These are phyloP conservation scores for Lepidochrysops patricia DNA, from an alignment of 2,888 invertebrate species.

Conservation along the genomic window DNA sequence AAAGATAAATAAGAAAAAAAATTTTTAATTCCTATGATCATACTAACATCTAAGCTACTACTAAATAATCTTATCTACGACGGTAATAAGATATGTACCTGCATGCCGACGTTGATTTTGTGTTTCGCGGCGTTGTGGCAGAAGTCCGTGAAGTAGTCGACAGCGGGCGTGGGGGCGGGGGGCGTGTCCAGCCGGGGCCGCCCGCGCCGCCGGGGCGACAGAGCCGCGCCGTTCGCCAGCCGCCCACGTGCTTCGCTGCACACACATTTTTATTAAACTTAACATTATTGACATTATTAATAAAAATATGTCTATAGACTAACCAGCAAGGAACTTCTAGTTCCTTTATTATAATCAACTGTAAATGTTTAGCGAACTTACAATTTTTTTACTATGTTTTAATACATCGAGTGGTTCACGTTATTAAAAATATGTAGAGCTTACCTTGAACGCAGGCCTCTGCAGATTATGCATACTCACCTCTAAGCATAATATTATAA, in stretches of 20 bases:
- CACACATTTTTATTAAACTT: not conserved
- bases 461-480: not conserved
- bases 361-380: not conserved
- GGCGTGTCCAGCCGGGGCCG: conserved; percentile 32
- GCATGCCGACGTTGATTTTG: conserved; percentile 51
- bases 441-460: not conserved
- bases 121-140: conserved; percentile 42
- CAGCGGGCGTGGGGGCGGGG: conserved; percentile 38
- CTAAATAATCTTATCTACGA: not conserved
- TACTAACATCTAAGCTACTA: too few relatives aligned
- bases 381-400: too few relatives aligned
- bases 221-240: conserved; percentile 44
- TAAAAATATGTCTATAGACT: too few relatives aligned
- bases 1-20: too few relatives aligned
- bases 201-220: conserved; percentile 46
- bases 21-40: too few relatives aligned
- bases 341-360: not conserved
- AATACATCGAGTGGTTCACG: conserved; percentile 16
- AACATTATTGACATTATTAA: too few relatives aligned
- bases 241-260: conserved; percentile 38
- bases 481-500: not conserved
- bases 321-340: too few relatives aligned
- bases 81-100: conserved; percentile 31
- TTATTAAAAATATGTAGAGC: not conserved
- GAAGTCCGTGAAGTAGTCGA: conserved; percentile 57